A percentile compares a stretch with the other conserved stretches of the same genome.
phyloP scores from a whole-genome alignment of 2,888 invertebrate genomes.

The Tenthredo amoena region DNA sequence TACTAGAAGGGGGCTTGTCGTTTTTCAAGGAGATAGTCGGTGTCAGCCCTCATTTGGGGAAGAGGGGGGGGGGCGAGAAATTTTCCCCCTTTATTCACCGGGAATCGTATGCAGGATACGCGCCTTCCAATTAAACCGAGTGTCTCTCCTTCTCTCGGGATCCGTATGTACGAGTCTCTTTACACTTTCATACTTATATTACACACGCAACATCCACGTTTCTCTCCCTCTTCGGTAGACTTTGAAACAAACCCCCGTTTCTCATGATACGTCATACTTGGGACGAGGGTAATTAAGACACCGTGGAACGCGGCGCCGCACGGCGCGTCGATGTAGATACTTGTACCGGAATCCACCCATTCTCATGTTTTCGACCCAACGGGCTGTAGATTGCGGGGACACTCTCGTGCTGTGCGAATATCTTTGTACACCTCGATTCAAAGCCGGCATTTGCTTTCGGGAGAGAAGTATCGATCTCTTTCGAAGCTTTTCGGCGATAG shows the following conservation, averaged over 20 bases:
- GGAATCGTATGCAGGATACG: not conserved
- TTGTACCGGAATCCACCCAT: constrained; percentile 28
- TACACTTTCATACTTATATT: not conserved
- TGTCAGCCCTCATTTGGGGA: constrained; percentile 24
- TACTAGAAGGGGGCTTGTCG: constrained; percentile 44
- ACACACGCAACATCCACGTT: not conserved
- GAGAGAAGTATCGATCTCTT: not conserved
- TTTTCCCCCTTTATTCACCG: not conserved
- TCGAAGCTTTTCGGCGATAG: not conserved
- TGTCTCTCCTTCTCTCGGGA: constrained; percentile 8
- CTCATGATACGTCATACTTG: constrained; percentile 23
- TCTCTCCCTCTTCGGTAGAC: constrained; percentile 8
- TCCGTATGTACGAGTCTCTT: not conserved
- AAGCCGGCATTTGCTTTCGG: not conserved
- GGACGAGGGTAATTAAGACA: constrained; percentile 44
- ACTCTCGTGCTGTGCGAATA: not conserved
- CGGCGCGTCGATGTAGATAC: constrained; percentile 31
- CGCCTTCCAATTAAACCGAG: constrained; percentile 49
- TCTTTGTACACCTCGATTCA: not conserved
- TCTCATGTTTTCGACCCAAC: constrained; percentile 14
- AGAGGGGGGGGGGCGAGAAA: constrained; percentile 42
- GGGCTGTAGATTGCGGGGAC: not conserved
- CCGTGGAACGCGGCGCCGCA: not conserved
- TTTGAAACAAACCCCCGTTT: constrained; percentile 46
- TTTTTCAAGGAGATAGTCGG: constrained; percentile 41